Evolutionary conservation across 2,113 vertebrate genomes (phyloP).

Genomic region (Shinisaurus crocodilurus): DNA sequence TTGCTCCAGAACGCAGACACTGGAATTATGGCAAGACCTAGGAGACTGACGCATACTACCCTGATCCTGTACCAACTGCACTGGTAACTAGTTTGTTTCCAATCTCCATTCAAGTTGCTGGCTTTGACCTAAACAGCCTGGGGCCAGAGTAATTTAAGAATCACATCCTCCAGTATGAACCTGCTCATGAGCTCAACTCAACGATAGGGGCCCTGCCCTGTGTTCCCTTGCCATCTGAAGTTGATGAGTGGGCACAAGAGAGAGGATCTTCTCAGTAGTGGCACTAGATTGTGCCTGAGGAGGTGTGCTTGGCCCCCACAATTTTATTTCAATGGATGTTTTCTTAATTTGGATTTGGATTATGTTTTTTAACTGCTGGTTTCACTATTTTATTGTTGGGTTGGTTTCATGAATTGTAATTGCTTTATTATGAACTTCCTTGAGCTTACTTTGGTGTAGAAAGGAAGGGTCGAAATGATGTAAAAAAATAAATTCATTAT

Average conservation of each 20-base stretch:
- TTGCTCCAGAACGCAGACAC: neutral
- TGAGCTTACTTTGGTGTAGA: neutral
- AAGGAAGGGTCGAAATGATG: neutral
- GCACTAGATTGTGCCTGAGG: neutral
- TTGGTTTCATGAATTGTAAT: neutral
- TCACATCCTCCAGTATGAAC: neutral
- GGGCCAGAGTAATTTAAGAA: neutral
- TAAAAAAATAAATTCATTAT: neutral
- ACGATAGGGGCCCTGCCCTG: neutral
- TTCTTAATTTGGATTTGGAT: neutral
- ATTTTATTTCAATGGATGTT: neutral
- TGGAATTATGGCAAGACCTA: neutral
- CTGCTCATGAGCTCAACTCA: neutral
- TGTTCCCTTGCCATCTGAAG: neutral
- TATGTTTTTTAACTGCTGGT: neutral
- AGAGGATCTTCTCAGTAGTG: neutral
- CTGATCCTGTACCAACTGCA: neutral
- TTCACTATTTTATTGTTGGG: neutral
- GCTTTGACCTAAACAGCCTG: neutral
- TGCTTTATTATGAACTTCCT: neutral
- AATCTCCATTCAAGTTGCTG: neutral
- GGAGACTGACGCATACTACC: neutral
- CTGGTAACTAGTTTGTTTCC: neutral
- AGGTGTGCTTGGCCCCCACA: neutral
- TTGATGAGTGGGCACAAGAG: neutral